Conservation (phyloP, 2,888 invertebrate genomes). For the Campoplex nolae region DNA sequence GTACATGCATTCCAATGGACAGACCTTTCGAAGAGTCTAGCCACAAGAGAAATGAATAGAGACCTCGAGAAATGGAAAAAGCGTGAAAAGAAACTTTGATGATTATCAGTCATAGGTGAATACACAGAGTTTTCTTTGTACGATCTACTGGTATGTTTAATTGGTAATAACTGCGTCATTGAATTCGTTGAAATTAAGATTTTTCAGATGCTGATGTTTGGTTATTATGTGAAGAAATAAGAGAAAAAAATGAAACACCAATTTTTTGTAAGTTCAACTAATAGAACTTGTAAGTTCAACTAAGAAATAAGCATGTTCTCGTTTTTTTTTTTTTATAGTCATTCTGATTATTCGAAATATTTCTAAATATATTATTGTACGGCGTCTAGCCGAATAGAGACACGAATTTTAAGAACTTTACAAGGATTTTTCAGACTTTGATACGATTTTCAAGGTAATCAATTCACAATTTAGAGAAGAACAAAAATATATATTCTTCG, state of each 20-base stretch:
- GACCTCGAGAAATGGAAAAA: slow-evolving; percentile 19
- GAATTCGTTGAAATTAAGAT: background rate
- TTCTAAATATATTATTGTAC: no score
- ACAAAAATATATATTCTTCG: no score
- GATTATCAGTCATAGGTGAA: slow-evolving; percentile 24
- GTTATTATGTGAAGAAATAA: background rate
- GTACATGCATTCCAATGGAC: slow-evolving; percentile 43
- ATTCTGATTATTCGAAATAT: no score
- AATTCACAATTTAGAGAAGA: no score
- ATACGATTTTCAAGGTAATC: no score
- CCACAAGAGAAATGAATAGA: background rate
- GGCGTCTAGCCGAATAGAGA: no score
- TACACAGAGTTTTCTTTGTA: background rate
- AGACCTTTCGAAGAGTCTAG: slow-evolving; percentile 50
- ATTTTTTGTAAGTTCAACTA: background rate
- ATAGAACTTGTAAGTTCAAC: background rate
- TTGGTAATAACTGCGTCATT: background rate
- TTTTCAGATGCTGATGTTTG: background rate
- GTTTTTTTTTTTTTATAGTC: no score
- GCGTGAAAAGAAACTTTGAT: slow-evolving; percentile 28
- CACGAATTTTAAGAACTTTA: no score
- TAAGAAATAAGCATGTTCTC: background rate
- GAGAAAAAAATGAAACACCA: background rate
- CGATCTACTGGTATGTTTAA: background rate
- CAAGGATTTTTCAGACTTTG: no score